Percentiles rank a stretch among this genome's conserved stretches.
These are phyloP conservation scores for Tigriopus japonicus DNA, from an alignment of 1,140 invertebrate species.

Conservation along the genomic window DNA sequence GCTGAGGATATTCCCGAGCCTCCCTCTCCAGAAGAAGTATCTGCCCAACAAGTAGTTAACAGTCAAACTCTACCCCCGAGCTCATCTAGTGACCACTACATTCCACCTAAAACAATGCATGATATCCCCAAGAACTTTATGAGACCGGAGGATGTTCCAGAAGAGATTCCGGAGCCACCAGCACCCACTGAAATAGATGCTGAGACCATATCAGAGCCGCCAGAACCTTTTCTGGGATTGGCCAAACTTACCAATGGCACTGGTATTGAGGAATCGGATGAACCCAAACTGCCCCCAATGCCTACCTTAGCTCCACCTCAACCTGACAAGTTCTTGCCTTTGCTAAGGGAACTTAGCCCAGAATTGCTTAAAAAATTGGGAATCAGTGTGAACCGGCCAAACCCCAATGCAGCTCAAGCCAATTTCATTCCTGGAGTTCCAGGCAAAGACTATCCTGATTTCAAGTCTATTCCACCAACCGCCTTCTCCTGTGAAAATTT, in stretches of 20 bases:
- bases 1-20: too few relatives aligned
- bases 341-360: conserved; percentile 7
- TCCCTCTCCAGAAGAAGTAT: too few relatives aligned
- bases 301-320: conserved; percentile 9
- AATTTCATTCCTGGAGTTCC: conserved; percentile 9
- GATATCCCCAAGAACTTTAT: conserved; percentile 5
- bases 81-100: neutral
- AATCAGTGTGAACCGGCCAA: neutral
- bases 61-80: neutral
- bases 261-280: neutral
- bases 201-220: neutral
- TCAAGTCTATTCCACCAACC: conserved; percentile 11
- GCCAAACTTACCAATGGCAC: neutral
- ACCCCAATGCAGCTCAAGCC: too few relatives aligned
- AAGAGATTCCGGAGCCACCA: neutral
- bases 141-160: neutral
- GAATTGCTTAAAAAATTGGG: neutral
- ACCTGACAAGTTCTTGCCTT: conserved; percentile 3
- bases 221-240: neutral
- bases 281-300: conserved; percentile 9
- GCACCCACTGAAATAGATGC: neutral
- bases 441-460: conserved; percentile 12
- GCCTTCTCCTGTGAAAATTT: conserved; percentile 14
- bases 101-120: conserved; percentile 6
- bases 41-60: neutral